A percentile compares a stretch with the other conserved stretches of the same genome.
phyloP scores from a whole-genome alignment of 1,140 invertebrate genomes.

The Dendrolimus kikuchii region DNA sequence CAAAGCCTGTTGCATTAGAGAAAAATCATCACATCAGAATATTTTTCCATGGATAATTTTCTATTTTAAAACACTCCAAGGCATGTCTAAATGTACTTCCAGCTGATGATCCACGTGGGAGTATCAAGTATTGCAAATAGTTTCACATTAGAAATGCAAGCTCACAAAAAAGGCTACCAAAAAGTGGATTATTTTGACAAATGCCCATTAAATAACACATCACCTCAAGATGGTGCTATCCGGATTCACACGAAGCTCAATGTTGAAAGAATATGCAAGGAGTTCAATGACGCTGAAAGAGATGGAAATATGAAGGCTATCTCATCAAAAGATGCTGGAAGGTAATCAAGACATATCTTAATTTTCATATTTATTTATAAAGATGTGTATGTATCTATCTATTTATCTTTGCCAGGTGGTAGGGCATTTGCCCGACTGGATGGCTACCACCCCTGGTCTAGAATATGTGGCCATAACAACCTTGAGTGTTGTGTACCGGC shows the following conservation, averaged over 20 bases:
- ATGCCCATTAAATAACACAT: slow-evolving; percentile 47
- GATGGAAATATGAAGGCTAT: slow-evolving; percentile 33
- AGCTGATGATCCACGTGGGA: slow-evolving; percentile 80
- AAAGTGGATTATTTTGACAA: slow-evolving; percentile 63
- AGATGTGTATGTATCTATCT: too few relatives aligned
- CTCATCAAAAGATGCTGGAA: slow-evolving; percentile 60
- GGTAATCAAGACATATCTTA: slow-evolving; percentile 22
- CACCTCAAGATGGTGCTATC: slow-evolving; percentile 60
- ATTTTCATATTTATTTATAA: too few relatives aligned
- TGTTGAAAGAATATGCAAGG: slow-evolving; percentile 51
- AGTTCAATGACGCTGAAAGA: slow-evolving; percentile 44
- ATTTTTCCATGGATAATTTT: too few relatives aligned
- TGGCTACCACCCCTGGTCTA: too few relatives aligned
- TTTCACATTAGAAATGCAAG: slow-evolving; percentile 75
- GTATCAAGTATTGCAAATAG: slow-evolving; percentile 71
- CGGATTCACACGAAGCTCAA: slow-evolving; percentile 56
- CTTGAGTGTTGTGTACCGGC: too few relatives aligned
- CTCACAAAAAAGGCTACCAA: slow-evolving; percentile 73
- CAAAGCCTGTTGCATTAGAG: too few relatives aligned
- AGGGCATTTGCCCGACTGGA: too few relatives aligned
- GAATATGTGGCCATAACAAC: too few relatives aligned
- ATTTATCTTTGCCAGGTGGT: too few relatives aligned
- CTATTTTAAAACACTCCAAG: too few relatives aligned
- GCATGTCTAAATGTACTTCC: not conserved
- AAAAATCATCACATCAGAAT: too few relatives aligned